Base-by-base conservation (phyloP, 2,888 invertebrate genomes). In the Andricus quercusramuli region DNA sequence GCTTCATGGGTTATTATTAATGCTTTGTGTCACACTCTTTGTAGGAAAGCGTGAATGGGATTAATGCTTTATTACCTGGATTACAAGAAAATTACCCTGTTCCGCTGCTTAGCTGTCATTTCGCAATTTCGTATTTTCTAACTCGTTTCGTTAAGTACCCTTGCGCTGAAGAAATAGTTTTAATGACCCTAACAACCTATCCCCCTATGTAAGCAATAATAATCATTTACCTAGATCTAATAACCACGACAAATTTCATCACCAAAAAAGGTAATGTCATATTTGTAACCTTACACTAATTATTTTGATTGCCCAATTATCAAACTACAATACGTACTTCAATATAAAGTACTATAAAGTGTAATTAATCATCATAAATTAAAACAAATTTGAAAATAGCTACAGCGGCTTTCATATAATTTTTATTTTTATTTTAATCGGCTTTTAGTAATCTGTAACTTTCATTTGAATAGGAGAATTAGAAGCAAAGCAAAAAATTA, bases 111-210 rank as follows among this genome's bases (percentile, higher is more conserved):
- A 44, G 47, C 13, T 47, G 47, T 47, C 22, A 64, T 64, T 74
- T 74, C 74, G 56, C 37, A 32, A 74, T 59, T 74, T 56, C 15
- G 56, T 74, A 74, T 74, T 74, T 74, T 74, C 29, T 74, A 74
- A 74, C 56, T 59, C 51, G 25, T 56, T 51, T 51, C 32, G 56
- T 29, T 32, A 74, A 67, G 41, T 67, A 41, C 67, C 22, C 41
- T 67, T 37, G n/a, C 13, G n/a, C 22, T 64, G 64, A 25, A 64
- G 37, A 67, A 67, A 67, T 67, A 67, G n/a, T 67, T 67, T 67
- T 67, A 67, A 41, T 41, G 41, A 44, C 13, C n/a, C 47, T 32
- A 44, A 70, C 13, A 29, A 5, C 15, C 29, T 29, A 25, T 11
- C 59, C 22, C 20, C 22, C 22, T 20, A 59, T 22, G n/a, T 59